These are phyloP conservation scores for Tauraco hartlaubi DNA, from an alignment of 2,797 vertebrate genomes.

Conservation along the genomic window DNA sequence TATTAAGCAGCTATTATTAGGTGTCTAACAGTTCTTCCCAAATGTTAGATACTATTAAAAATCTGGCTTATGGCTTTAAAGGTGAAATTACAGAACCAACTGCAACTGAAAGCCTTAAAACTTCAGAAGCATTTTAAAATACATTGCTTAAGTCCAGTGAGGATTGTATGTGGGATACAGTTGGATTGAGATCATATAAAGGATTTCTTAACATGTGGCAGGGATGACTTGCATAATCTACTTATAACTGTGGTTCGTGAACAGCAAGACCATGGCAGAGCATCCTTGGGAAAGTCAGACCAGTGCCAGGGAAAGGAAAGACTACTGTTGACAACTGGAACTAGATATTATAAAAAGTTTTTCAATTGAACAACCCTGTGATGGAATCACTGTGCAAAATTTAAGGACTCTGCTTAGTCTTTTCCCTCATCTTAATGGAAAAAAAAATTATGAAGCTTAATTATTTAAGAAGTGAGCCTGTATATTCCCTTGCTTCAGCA, in stretches of 20 bases:
- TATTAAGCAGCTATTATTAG: conserved; percentile 37
- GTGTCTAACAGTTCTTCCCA: background rate
- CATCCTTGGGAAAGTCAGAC: background rate
- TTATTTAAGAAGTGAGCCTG: background rate
- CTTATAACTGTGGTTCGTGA: background rate
- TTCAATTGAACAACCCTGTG: background rate
- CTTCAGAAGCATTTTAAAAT: background rate
- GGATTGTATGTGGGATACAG: background rate
- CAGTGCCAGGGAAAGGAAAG: background rate
- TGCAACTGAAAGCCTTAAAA: background rate
- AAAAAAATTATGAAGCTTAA: background rate
- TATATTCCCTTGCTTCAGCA: background rate
- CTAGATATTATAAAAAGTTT: background rate
- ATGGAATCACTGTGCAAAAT: background rate
- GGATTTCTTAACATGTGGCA: background rate
- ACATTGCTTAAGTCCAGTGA: background rate
- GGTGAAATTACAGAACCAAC: background rate
- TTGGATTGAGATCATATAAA: background rate
- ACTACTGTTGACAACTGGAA: background rate
- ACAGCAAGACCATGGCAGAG: background rate
- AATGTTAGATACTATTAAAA: background rate
- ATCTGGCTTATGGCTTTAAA: background rate
- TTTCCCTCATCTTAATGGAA: background rate
- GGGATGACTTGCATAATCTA: background rate
- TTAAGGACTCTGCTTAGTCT: background rate